Base-by-base conservation (phyloP, 2,797 vertebrate species). In the Mormyrus proboscirostris region DNA sequence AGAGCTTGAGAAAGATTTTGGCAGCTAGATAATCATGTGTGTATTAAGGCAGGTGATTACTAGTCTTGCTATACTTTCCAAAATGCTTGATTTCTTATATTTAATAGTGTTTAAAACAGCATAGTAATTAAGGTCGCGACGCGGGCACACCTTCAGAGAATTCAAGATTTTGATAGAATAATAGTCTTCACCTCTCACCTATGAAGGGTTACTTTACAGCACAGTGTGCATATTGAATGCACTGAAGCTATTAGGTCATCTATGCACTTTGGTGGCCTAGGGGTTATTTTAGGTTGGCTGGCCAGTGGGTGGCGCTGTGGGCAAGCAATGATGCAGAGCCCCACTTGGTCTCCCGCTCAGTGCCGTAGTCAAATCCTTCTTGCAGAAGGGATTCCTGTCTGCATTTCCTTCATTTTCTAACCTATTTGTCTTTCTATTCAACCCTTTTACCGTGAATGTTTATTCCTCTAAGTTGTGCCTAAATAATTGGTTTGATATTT, bases 301-400 rank as follows among this genome's bases (percentile, higher is more conserved):
- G 55, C 51, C 86, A 87, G 86, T 87, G 51, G 51, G 86, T 87
- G 51, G 86, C 55, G 86, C 86, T 87, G 86, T 87, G 14, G 51
- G 25, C 85, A 87, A 87, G 49, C 49, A 57, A 53, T 41, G 25
- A 38, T 53, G 25, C 14, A 86, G 25, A 55, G 25, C 25, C 9
- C 6, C 6, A 51, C 10, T 85, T 25, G 14, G 49, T 87, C 53
- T 16, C 5, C n/a, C 4, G 16, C 25, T 33, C 29, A n/a, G 19
- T 59, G 29, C 19, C 1, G 2, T 85, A 83, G 22, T 51, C 10
- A 85, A 51, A 53, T 85, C 49, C 83, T 25, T 51, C 49, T 85
- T 51, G 49, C 22, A 50, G 44, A 33, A 53, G 10, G 49, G 49
- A 51, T 85, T 50, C 22, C 53, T 53, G 83, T 53, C 49, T 51